A percentile compares a stretch with the other conserved stretches of the same genome.
These are phyloP conservation scores for Drosophila kuntzei DNA, from an alignment of 2,888 invertebrate species.

Conservation along the genomic window DNA sequence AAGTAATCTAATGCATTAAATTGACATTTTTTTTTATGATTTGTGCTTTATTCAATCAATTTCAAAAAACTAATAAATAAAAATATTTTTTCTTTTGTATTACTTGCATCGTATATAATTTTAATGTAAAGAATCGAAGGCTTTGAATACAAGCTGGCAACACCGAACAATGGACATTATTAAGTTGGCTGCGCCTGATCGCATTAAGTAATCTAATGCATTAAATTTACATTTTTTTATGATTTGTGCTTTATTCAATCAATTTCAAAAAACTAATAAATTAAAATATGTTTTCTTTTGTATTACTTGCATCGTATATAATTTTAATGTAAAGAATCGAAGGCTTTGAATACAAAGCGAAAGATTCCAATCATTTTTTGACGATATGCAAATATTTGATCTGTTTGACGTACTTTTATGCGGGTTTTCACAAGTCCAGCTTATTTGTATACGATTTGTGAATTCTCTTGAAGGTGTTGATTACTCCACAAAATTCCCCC, in stretches of 20 bases:
- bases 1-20: neutral
- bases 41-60: neutral
- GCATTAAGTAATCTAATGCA: neutral
- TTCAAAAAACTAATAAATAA: neutral
- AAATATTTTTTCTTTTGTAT: neutral
- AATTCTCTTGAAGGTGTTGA: slow-evolving; percentile 41
- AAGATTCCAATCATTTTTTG: slow-evolving; percentile 38
- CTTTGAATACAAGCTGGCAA: slow-evolving; percentile 1
- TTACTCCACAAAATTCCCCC: slow-evolving; percentile 5
- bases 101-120: neutral
- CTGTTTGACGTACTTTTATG: slow-evolving; percentile 42
- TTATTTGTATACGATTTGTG: slow-evolving; percentile 38
- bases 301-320: neutral
- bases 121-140: neutral
- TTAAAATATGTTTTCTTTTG: too few species aligned
- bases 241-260: neutral
- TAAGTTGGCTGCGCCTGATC: slow-evolving; percentile 3
- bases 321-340: neutral
- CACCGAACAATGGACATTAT: neutral
- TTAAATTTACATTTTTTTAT: neutral
- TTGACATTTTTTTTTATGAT: neutral
- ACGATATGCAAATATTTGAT: slow-evolving; percentile 62
- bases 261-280: neutral
- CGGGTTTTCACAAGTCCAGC: slow-evolving; percentile 21
- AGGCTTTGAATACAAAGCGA: slow-evolving; percentile 29